Percentiles rank a stretch among this genome's conserved stretches.
Evolutionary conservation across 2,113 vertebrate species (phyloP).

Genomic region (Cyprinodon tularosa): DNA sequence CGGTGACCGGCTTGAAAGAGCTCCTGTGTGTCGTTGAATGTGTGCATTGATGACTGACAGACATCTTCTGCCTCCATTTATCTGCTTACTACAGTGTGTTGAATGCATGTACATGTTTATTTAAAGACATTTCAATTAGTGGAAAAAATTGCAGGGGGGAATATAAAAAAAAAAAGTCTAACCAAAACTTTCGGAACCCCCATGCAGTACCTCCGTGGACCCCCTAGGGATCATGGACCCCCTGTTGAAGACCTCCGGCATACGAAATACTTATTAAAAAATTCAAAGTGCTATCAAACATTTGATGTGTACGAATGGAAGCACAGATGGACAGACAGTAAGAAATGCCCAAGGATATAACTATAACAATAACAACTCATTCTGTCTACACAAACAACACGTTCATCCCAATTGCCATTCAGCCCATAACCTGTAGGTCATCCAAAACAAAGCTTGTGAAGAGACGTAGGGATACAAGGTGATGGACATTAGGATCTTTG

Average conservation of each 20-base stretch:
- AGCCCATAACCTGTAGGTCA: slow-evolving; percentile 37
- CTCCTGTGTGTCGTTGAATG: no score
- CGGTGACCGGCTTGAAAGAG: no score
- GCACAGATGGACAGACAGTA: not conserved
- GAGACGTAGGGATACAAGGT: slow-evolving; percentile 7
- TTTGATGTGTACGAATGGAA: not conserved
- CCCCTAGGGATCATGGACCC: no score
- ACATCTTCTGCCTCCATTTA: no score
- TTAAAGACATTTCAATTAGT: no score
- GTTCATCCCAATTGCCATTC: slow-evolving; percentile 1
- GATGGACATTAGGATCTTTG: not conserved
- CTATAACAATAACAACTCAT: slow-evolving; percentile 5
- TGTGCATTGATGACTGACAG: no score
- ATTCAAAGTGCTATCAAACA: not conserved
- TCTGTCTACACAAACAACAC: not conserved
- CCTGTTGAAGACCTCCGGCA: not conserved
- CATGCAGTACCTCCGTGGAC: no score
- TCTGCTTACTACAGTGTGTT: no score
- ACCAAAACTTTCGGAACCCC: no score
- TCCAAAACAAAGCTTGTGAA: slow-evolving; percentile 12
- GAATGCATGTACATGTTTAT: no score
- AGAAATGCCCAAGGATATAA: slow-evolving; percentile 34
- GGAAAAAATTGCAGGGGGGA: no score
- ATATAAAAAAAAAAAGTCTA: no score
- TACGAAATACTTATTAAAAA: not conserved